Evolutionary conservation across 2,888 invertebrate species (phyloP).

Genomic region (Stenodera caucasica): DNA sequence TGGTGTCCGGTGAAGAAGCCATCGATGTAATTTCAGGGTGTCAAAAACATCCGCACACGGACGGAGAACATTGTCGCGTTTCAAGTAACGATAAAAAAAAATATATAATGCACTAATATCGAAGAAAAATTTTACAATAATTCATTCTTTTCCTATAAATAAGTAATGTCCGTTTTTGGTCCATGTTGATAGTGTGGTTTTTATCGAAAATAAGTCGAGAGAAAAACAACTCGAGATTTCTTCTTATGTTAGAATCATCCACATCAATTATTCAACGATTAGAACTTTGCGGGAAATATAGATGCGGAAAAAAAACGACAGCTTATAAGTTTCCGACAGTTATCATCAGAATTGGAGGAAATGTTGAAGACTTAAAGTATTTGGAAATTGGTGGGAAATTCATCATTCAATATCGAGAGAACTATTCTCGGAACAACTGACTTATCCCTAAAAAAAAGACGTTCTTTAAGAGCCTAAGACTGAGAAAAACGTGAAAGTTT

Average conservation of each 20-base stretch:
- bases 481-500: too few species aligned
- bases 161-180: neutral
- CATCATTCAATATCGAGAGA: too few species aligned
- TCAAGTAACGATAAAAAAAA: neutral
- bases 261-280: neutral
- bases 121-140: too few species aligned
- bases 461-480: too few species aligned
- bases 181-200: neutral
- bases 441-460: too few species aligned
- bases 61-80: constrained; percentile 15
- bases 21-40: constrained; percentile 54
- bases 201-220: neutral
- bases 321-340: neutral
- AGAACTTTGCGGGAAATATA: neutral
- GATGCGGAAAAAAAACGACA: neutral
- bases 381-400: too few species aligned
- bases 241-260: neutral
- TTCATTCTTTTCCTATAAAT: neutral
- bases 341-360: neutral
- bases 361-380: too few species aligned
- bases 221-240: constrained; percentile 2
- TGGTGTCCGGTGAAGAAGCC: constrained; percentile 62
- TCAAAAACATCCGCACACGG: constrained; percentile 28
- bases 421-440: too few species aligned
- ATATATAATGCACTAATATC: neutral